phyloP scores from a whole-genome alignment of 2,888 invertebrate genomes.

The Agrotis puta region DNA sequence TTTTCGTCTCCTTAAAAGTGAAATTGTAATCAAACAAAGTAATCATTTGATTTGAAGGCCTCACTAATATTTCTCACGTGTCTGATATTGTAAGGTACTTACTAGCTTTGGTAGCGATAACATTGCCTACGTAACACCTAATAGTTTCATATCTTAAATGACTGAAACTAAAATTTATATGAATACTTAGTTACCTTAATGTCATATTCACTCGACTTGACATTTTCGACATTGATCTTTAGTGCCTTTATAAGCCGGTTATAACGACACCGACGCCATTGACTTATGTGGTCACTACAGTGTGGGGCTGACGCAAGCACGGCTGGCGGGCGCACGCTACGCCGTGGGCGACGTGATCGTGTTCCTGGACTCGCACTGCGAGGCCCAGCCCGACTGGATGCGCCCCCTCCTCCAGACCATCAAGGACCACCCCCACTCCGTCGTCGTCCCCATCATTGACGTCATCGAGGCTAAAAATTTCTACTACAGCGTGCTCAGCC shows the following conservation, averaged over 20 bases:
- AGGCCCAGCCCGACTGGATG: slow-evolving; percentile 95
- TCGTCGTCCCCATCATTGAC: slow-evolving; percentile 98
- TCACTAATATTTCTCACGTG: background rate
- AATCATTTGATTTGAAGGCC: no score
- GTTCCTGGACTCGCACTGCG: slow-evolving; percentile 98
- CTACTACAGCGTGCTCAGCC: slow-evolving; percentile 93
- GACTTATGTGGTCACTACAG: slow-evolving; percentile 56
- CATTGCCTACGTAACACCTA: background rate
- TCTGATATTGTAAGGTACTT: background rate
- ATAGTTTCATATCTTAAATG: background rate
- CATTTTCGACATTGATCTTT: background rate
- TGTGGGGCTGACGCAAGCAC: slow-evolving; percentile 92
- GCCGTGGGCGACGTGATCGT: slow-evolving; percentile 95
- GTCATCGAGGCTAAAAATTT: slow-evolving; percentile 96
- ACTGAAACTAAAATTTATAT: background rate
- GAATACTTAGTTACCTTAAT: background rate
- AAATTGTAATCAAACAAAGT: background rate
- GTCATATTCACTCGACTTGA: background rate
- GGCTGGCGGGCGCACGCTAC: slow-evolving; percentile 96
- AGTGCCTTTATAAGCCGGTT: background rate
- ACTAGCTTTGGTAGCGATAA: background rate
- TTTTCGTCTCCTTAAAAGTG: background rate
- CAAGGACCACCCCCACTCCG: slow-evolving; percentile 94
- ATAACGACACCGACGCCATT: slow-evolving; percentile 17
- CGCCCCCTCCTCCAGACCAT: slow-evolving; percentile 95